Evolutionary conservation across 2,888 invertebrate species (phyloP).

Genomic region (Torymus auratus): DNA sequence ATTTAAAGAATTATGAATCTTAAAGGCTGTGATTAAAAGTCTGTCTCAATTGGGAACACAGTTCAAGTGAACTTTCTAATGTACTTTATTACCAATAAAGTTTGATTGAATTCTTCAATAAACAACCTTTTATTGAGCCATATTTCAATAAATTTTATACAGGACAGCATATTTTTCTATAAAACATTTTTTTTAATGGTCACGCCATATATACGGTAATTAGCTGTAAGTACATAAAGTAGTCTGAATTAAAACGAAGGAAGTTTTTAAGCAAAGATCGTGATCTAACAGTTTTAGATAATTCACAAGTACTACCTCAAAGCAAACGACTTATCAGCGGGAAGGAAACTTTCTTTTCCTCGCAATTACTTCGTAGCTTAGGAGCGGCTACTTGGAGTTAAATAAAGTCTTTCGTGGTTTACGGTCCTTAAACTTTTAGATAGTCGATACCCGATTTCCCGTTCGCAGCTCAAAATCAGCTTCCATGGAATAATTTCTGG

Average conservation of each 20-base stretch:
- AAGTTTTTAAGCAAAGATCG: not conserved
- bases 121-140: too few species aligned
- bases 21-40: too few species aligned
- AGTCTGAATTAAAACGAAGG: not conserved
- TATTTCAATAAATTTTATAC: too few species aligned
- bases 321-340: conserved; percentile 4
- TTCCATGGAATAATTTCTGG: not conserved
- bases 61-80: too few species aligned
- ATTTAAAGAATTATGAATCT: too few species aligned
- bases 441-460: not conserved
- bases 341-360: conserved; percentile 11
- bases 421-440: not conserved
- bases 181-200: too few species aligned
- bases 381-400: not conserved
- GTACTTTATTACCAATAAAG: too few species aligned
- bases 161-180: too few species aligned
- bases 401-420: not conserved
- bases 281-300: not conserved
- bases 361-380: conserved; percentile 3
- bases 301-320: not conserved
- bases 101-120: too few species aligned
- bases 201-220: too few species aligned
- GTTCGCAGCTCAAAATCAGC: not conserved
- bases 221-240: too few species aligned
- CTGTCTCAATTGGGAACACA: too few species aligned